A percentile compares a stretch with the other conserved stretches of the same genome.
Conservation (phyloP, 2,797 vertebrate species). For the Melanotaenia nigrans region DNA sequence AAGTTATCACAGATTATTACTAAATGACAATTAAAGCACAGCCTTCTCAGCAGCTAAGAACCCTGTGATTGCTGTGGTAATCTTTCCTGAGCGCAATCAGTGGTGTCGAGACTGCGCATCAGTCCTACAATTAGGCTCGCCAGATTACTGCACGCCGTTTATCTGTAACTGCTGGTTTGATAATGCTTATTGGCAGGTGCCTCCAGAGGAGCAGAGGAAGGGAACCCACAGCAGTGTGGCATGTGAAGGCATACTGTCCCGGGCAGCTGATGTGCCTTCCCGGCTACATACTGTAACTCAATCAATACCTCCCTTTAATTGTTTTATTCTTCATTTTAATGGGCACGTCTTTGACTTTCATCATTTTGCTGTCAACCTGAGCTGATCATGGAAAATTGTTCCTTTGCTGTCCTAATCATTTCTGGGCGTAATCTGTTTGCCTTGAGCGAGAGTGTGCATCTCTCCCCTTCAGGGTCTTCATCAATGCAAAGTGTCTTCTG, state of each 20-base stretch:
- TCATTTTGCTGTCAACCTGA: constrained; percentile 22
- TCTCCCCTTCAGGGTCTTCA: constrained; percentile 22
- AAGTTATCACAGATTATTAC: constrained; percentile 28
- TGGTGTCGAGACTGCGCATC: constrained; percentile 39
- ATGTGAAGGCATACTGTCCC: constrained; percentile 50
- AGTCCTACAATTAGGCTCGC: constrained; percentile 61
- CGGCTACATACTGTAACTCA: background rate
- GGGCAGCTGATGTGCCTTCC: constrained; percentile 52
- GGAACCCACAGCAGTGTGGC: constrained; percentile 53
- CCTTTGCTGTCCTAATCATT: constrained; percentile 26
- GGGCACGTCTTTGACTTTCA: constrained; percentile 41
- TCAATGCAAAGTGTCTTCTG: constrained; percentile 36
- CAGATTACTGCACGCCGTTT: constrained; percentile 44
- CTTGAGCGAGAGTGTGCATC: background rate
- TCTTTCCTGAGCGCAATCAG: constrained; percentile 57
- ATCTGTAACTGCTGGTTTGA: constrained; percentile 45
- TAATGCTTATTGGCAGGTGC: constrained; percentile 63
- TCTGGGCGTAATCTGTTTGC: constrained; percentile 23
- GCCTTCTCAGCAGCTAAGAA: constrained; percentile 12
- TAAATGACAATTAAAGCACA: constrained; percentile 38
- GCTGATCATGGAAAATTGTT: constrained; percentile 18
- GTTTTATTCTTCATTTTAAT: constrained; percentile 17
- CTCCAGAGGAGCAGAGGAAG: constrained; percentile 26
- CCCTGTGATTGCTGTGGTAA: constrained; percentile 51
- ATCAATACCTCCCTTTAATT: background rate